Percentiles rank a stretch among this genome's conserved stretches.
These are phyloP conservation scores for Stichopus horrens DNA, from an alignment of 53 echinoderm and acorn worm species.

Conservation along the genomic window DNA sequence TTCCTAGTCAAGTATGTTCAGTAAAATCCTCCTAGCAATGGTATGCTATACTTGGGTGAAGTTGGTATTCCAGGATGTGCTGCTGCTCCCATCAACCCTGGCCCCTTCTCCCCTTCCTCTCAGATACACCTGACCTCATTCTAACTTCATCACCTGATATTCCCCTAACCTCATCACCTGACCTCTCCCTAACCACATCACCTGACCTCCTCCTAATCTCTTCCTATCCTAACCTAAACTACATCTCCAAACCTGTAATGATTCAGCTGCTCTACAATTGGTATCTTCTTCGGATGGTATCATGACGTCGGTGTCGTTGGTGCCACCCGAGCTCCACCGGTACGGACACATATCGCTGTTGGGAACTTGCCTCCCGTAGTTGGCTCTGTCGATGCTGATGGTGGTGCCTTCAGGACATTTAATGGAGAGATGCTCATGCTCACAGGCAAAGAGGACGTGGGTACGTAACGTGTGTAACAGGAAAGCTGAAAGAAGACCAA, in stretches of 20 bases:
- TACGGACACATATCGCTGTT: constrained; percentile 87
- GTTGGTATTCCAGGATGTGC: too few species aligned
- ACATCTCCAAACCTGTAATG: constrained; percentile 61
- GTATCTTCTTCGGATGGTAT: constrained; percentile 60
- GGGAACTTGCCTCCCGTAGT: constrained; percentile 86
- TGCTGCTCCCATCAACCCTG: too few species aligned
- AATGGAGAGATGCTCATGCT: constrained; percentile 77
- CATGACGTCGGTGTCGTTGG: constrained; percentile 24
- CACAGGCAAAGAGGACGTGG: constrained; percentile 88
- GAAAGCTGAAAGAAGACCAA: constrained; percentile 58
- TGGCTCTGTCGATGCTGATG: constrained; percentile 83
- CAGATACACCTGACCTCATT: not conserved
- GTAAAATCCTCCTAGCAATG: too few species aligned
- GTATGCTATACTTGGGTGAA: too few species aligned
- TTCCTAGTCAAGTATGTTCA: too few species aligned
- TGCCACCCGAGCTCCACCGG: constrained; percentile 66
- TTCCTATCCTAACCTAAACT: not conserved
- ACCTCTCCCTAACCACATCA: not conserved
- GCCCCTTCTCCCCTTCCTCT: too few species aligned
- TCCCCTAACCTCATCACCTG: not conserved
- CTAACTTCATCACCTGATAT: not conserved
- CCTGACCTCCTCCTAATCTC: not conserved
- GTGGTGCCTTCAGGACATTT: constrained; percentile 81
- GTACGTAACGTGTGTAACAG: constrained; percentile 82
- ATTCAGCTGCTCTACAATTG: constrained; percentile 80